phyloP scores from a whole-genome alignment of 2,797 vertebrate genomes.

The Eospalax fontanierii region DNA sequence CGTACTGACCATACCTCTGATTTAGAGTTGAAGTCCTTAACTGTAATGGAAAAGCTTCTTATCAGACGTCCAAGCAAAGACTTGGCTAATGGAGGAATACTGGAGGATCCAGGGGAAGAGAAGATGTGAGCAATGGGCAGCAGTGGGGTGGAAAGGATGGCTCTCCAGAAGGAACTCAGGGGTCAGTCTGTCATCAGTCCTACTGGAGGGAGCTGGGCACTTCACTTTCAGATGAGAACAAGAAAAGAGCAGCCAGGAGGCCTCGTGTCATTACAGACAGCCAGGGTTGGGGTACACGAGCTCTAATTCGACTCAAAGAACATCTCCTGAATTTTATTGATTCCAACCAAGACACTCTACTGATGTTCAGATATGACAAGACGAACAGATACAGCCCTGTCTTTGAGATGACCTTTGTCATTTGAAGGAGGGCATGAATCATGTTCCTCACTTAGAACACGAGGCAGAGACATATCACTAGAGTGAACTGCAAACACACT shows the following conservation, averaged over 20 bases:
- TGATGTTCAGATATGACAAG: not conserved
- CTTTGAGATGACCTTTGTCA: not conserved
- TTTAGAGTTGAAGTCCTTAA: not conserved
- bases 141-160: not conserved
- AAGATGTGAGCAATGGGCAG: not conserved
- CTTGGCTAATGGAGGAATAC: not conserved
- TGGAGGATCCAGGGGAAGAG: no score
- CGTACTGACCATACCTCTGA: not conserved
- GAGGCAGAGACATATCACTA: not conserved
- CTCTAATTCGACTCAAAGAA: constrained; percentile 39
- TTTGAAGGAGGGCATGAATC: not conserved
- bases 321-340: constrained; percentile 5
- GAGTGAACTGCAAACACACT: not conserved
- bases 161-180: constrained; percentile 25
- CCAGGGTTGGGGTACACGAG: not conserved
- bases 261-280: not conserved
- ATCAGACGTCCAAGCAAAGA: not conserved
- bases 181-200: not conserved
- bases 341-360: not conserved
- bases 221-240: constrained; percentile 43
- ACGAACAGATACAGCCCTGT: not conserved
- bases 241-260: not conserved
- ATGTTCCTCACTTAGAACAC: not conserved
- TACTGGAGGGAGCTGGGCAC: not conserved
- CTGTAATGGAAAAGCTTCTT: not conserved